phyloP scores from a whole-genome alignment of 2,888 invertebrate species.

The Hecatera dysodea region DNA sequence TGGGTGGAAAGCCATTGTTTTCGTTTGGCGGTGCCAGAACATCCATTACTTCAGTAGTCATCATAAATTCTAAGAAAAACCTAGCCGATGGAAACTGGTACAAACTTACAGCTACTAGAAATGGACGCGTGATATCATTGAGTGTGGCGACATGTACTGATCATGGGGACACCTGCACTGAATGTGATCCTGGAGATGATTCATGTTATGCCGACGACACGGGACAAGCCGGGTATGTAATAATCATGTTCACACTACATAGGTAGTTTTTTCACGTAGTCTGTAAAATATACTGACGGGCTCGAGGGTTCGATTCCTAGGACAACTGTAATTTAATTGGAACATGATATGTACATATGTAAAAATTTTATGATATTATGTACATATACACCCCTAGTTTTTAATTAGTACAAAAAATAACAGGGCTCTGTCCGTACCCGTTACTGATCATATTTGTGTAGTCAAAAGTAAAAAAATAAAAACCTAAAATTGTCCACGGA shows the following conservation, averaged over 20 bases:
- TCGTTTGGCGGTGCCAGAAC: conserved; percentile 97
- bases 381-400: too few relatives aligned
- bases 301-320: background rate
- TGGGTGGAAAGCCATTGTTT: conserved; percentile 96
- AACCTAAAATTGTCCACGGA: too few relatives aligned
- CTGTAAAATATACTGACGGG: background rate
- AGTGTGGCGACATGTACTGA: conserved; percentile 96
- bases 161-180: conserved; percentile 96
- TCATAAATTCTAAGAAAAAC: conserved; percentile 91
- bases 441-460: too few relatives aligned
- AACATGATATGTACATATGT: too few relatives aligned
- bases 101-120: conserved; percentile 97
- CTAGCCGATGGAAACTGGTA: conserved; percentile 97
- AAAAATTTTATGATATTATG: too few relatives aligned
- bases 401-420: too few relatives aligned
- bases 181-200: conserved; percentile 95
- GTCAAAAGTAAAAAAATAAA: too few relatives aligned
- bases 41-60: conserved; percentile 95
- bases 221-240: conserved; percentile 96
- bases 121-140: conserved; percentile 96
- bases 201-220: conserved; percentile 96
- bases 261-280: background rate
- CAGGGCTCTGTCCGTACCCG: too few relatives aligned
- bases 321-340: background rate
- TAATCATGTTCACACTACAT: background rate